Percentiles rank a stretch among this genome's conserved stretches.
Evolutionary conservation across 2,888 invertebrate genomes (phyloP).

Genomic region (Limenitis arthemis): DNA sequence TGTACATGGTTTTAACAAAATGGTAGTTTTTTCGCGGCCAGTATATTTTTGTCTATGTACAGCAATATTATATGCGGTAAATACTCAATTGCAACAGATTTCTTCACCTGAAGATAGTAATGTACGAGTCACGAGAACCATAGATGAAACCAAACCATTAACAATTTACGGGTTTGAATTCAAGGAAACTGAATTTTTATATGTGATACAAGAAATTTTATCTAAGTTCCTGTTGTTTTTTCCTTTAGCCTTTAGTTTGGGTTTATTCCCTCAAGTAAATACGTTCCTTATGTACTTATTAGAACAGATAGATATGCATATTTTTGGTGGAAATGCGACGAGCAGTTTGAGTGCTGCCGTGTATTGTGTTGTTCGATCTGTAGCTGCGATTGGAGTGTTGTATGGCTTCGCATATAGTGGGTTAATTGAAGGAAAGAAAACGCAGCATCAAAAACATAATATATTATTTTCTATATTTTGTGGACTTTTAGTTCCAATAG

Average conservation of each 20-base stretch:
- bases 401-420: constrained; percentile 93
- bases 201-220: constrained; percentile 80
- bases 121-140: constrained; percentile 42
- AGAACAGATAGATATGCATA: constrained; percentile 94
- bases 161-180: constrained; percentile 63
- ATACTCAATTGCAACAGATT: constrained; percentile 49
- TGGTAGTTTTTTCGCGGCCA: constrained; percentile 94
- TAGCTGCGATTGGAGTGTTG: constrained; percentile 83
- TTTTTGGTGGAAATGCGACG: constrained; percentile 91
- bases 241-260: constrained; percentile 94
- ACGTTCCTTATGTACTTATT: constrained; percentile 97
- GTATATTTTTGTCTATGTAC: constrained; percentile 93
- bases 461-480: constrained; percentile 96
- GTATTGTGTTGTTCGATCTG: constrained; percentile 85
- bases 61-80: constrained; percentile 62
- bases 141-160: constrained; percentile 42
- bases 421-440: constrained; percentile 84
- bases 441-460: constrained; percentile 80
- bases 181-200: constrained; percentile 73
- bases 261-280: constrained; percentile 96
- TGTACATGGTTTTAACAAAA: constrained; percentile 96
- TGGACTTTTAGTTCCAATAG: constrained; percentile 87
- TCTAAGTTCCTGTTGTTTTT: constrained; percentile 89
- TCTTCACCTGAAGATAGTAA: constrained; percentile 34
- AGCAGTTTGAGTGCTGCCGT: constrained; percentile 88